These are phyloP conservation scores for Talpa occidentalis DNA, from an alignment of 2,113 vertebrate species.

Conservation along the genomic window DNA sequence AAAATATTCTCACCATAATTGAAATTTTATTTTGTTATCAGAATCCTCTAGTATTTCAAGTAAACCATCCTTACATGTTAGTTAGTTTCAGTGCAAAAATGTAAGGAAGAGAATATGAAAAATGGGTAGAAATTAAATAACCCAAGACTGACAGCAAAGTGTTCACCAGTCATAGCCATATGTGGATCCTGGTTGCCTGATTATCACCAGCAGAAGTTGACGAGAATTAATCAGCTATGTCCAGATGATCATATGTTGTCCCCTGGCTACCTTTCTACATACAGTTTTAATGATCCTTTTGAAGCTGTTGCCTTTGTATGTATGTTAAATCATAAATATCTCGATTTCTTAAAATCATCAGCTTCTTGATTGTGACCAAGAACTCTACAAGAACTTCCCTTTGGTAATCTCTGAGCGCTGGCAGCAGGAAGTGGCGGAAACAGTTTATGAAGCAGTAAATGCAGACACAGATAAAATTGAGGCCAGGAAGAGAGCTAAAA, in stretches of 20 bases:
- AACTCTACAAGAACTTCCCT: conserved; percentile 99
- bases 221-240: fast-evolving
- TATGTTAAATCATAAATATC: not conserved
- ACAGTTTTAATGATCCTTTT: fast-evolving
- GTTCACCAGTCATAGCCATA: fast-evolving
- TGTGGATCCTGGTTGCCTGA: not conserved
- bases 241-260: fast-evolving
- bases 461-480: conserved; percentile 97
- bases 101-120: fast-evolving
- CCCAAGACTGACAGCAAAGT: fast-evolving
- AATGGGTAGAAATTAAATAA: fast-evolving
- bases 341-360: conserved; percentile 76
- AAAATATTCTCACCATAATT: not conserved
- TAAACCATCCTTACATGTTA: not conserved
- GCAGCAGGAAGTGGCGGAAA: conserved; percentile 99
- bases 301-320: conserved; percentile 49
- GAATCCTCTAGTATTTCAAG: not conserved
- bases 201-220: not conserved
- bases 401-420: conserved; percentile 99
- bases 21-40: not conserved
- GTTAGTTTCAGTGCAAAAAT: not conserved
- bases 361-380: conserved; percentile 98
- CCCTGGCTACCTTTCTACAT: fast-evolving
- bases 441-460: conserved; percentile 97
- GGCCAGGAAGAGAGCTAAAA: conserved; percentile 96